Conservation (phyloP, 2,888 invertebrate species). For the Idaea biselata region DNA sequence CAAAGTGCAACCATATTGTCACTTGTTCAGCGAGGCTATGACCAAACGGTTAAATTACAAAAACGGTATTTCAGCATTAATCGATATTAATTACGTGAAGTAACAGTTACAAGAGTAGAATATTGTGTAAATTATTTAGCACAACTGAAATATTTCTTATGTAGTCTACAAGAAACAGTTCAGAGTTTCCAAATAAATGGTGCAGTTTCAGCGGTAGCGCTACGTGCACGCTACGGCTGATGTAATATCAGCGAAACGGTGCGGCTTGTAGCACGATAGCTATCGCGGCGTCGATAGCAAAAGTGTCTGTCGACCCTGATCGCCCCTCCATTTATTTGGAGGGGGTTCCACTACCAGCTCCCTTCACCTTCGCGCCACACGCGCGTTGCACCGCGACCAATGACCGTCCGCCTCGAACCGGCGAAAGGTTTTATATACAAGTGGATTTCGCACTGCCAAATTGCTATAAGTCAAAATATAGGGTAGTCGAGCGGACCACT, state of each 20-base stretch:
- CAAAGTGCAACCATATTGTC: too few relatives aligned
- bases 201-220: conserved; percentile 16
- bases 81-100: not conserved
- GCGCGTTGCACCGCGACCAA: conserved; percentile 62
- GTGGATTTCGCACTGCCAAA: conserved; percentile 81
- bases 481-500: conserved; percentile 80
- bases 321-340: conserved; percentile 47
- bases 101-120: not conserved
- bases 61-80: not conserved
- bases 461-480: conserved; percentile 83
- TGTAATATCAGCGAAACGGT: conserved; percentile 56
- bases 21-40: too few relatives aligned
- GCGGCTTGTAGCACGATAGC: conserved; percentile 56
- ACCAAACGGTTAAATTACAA: too few relatives aligned
- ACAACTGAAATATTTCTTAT: not conserved
- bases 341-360: conserved; percentile 61
- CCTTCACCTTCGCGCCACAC: conserved; percentile 74
- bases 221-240: conserved; percentile 37
- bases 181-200: not conserved
- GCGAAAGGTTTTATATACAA: conserved; percentile 85
- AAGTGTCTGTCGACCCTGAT: conserved; percentile 78
- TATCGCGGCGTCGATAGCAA: conserved; percentile 69
- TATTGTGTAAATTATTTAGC: not conserved
- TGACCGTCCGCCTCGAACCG: conserved; percentile 74
- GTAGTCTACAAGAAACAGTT: not conserved